A percentile compares a stretch with the other conserved stretches of the same genome.
Conservation (phyloP, 2,797 vertebrate species). For the Notoglanidium macrostoma region DNA sequence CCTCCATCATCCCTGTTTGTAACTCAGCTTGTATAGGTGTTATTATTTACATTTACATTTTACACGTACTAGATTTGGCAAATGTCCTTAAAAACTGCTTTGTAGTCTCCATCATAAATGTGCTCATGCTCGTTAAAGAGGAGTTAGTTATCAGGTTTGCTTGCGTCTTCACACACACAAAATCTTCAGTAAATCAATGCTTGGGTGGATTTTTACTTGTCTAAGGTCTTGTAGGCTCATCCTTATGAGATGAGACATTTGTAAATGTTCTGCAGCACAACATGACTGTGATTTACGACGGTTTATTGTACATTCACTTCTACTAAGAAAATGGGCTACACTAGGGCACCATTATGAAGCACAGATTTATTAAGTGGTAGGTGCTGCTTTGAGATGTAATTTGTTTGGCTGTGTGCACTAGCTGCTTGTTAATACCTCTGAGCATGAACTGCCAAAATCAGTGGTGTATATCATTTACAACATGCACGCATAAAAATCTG, state of each 20-base stretch:
- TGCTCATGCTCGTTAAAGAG: not conserved
- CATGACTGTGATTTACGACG: slow-evolving; percentile 21
- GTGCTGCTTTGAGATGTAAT: slow-evolving; percentile 19
- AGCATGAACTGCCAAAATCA: slow-evolving; percentile 13
- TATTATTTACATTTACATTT: not conserved
- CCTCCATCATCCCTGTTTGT: not conserved
- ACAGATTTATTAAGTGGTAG: slow-evolving; percentile 20
- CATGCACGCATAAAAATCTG: not conserved
- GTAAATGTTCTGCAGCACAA: slow-evolving; percentile 22
- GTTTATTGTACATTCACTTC: slow-evolving; percentile 28
- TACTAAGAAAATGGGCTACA: slow-evolving; percentile 20
- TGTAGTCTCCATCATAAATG: not conserved
- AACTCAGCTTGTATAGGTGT: not conserved
- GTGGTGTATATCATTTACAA: slow-evolving; percentile 12
- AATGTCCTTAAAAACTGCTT: not conserved
- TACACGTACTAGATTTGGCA: not conserved
- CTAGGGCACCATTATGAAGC: slow-evolving; percentile 27
- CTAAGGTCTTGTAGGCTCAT: slow-evolving; percentile 26
- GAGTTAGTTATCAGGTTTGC: not conserved
- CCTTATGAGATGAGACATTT: slow-evolving; percentile 29
- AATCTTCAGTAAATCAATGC: not conserved
- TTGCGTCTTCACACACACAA: not conserved
- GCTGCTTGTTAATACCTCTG: slow-evolving; percentile 3
- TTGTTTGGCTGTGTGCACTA: slow-evolving; percentile 17
- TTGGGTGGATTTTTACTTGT: slow-evolving; percentile 35